These are phyloP conservation scores for Clamator glandarius DNA, from an alignment of 2,797 vertebrate genomes.

Conservation along the genomic window DNA sequence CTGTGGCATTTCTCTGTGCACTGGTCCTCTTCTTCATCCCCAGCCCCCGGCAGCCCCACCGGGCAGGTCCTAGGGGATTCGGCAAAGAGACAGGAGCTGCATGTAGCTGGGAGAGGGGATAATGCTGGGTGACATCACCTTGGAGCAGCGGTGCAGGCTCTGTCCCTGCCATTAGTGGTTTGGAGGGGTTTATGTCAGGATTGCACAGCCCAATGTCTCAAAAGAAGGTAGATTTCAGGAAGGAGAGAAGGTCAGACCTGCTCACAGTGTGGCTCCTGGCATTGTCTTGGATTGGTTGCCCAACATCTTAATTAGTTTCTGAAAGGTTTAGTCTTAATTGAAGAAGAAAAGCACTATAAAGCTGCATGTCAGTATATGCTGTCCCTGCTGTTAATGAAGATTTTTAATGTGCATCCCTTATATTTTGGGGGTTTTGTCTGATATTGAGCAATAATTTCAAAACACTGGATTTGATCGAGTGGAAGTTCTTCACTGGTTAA, in stretches of 20 bases:
- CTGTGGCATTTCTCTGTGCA: fast-evolving
- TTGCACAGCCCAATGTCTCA: not conserved
- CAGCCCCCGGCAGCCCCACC: not conserved
- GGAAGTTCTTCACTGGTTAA: constrained; percentile 6
- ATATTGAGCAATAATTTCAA: constrained; percentile 58
- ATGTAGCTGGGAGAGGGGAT: fast-evolving
- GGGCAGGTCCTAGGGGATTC: not conserved
- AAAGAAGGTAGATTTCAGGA: not conserved
- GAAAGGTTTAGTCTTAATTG: not conserved
- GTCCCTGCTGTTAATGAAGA: not conserved
- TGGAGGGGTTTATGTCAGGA: not conserved
- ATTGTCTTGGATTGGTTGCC: not conserved
- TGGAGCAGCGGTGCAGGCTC: not conserved
- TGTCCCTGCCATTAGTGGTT: not conserved
- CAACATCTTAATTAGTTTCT: not conserved
- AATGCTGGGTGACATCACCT: not conserved
- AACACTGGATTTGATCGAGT: not conserved
- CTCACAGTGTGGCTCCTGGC: not conserved
- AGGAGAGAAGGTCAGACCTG: not conserved
- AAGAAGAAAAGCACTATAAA: not conserved
- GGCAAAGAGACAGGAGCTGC: not conserved
- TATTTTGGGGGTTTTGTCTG: not conserved
- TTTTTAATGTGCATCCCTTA: not conserved
- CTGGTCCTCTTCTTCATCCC: not conserved
- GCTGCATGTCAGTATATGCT: not conserved